phyloP scores from a whole-genome alignment of 1,140 invertebrate species.

The Oncopodura yosiiana region DNA sequence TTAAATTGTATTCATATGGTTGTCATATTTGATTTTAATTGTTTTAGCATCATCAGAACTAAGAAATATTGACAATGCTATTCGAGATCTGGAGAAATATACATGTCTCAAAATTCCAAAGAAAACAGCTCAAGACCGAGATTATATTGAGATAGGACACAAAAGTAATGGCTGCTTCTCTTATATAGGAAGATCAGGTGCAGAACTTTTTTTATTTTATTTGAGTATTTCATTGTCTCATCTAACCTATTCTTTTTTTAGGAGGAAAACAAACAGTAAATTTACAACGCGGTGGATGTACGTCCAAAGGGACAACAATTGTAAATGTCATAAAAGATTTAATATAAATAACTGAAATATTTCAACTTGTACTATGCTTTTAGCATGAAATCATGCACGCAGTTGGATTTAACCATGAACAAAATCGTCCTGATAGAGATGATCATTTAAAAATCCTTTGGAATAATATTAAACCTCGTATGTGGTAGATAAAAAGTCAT shows the following conservation, averaged over 20 bases:
- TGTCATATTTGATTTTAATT: too few relatives aligned
- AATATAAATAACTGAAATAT: slow-evolving; percentile 26
- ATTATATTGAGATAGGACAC: slow-evolving; percentile 54
- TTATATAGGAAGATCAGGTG: slow-evolving; percentile 9
- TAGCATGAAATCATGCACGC: slow-evolving; percentile 34
- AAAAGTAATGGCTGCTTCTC: slow-evolving; percentile 1
- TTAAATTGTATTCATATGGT: too few relatives aligned
- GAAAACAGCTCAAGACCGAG: slow-evolving; percentile 46
- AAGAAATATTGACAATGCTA: slow-evolving; percentile 49
- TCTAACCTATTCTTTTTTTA: too few relatives aligned
- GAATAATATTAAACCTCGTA: slow-evolving; percentile 24
- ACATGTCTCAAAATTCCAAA: slow-evolving; percentile 64
- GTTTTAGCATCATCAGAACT: slow-evolving; percentile 41
- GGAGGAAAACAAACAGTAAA: too few relatives aligned
- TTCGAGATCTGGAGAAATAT: slow-evolving; percentile 55
- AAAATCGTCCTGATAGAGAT: slow-evolving; percentile 31
- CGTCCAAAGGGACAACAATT: slow-evolving; percentile 2
- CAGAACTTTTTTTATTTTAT: too few relatives aligned
- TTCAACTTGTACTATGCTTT: too few relatives aligned
- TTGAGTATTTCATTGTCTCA: too few relatives aligned
- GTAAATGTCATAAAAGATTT: slow-evolving; percentile 34
- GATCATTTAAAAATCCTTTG: slow-evolving; percentile 20
- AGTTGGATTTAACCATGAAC: slow-evolving; percentile 34
- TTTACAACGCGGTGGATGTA: too few relatives aligned
- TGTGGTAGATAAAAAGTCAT: not conserved